A percentile compares a stretch with the other conserved stretches of the same genome.
Conservation (phyloP, 2,113 vertebrate species). For the Amphiprion percula region DNA sequence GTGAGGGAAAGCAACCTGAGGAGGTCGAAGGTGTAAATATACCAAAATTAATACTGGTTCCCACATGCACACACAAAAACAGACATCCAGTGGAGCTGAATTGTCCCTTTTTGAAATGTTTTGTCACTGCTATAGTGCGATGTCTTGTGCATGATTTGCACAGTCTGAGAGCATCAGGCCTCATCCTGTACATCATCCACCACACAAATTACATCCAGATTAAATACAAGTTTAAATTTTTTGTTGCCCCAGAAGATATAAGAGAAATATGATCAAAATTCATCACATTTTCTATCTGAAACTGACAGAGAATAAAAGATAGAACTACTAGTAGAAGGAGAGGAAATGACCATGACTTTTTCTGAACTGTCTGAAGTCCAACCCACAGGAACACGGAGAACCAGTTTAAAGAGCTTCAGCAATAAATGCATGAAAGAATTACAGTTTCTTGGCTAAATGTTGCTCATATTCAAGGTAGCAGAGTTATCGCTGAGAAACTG, state of each 20-base stretch:
- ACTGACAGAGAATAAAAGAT: conserved; percentile 10
- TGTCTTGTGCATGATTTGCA: conserved; percentile 38
- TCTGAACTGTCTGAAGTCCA: conserved; percentile 61
- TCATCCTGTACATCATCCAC: conserved; percentile 29
- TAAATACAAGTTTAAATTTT: conserved; percentile 34
- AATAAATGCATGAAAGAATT: conserved; percentile 22
- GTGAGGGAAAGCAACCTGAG: conserved; percentile 5
- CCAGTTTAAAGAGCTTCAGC: conserved; percentile 46
- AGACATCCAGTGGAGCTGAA: conserved; percentile 5
- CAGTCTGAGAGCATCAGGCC: conserved; percentile 12
- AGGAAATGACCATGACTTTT: conserved; percentile 70
- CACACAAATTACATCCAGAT: conserved; percentile 53
- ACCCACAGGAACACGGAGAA: conserved; percentile 72
- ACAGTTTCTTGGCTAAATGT: conserved; percentile 28
- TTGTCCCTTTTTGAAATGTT: conserved; percentile 26
- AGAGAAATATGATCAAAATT: conserved; percentile 14
- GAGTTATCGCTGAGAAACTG: conserved; percentile 19
- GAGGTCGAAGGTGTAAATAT: conserved; percentile 45
- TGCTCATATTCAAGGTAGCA: conserved; percentile 48
- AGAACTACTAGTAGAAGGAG: background rate
- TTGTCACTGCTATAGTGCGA: conserved; percentile 15
- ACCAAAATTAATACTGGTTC: conserved; percentile 2
- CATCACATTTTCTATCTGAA: conserved; percentile 33
- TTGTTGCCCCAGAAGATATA: conserved; percentile 42
- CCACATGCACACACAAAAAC: background rate